Evolutionary conservation across 2,797 vertebrate genomes (phyloP), one percentile per base, ranked within the genome.

Genomic region (Mionectes olivaceus): DNA sequence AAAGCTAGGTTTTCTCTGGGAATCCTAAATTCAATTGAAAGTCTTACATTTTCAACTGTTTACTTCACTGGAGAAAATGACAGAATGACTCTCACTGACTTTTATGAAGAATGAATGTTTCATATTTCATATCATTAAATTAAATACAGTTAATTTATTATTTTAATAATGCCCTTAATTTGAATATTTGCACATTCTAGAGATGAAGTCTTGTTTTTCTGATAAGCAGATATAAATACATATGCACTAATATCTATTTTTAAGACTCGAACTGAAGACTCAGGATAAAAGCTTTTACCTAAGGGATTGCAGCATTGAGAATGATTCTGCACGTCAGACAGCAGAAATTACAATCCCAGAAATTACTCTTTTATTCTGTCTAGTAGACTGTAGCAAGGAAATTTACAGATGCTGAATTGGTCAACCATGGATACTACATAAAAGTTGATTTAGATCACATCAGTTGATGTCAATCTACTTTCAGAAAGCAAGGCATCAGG

Each of bases 251-350:
- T 39, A 70, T 9, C 35, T 68, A 64, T 28, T 88, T 94, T 68
- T 90, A 71, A 83, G 71, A 27, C 65, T 89, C 27, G 7, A n/a
- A 67, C 35, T 88, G 44, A 89, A 93, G 35, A 44, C 14, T 83
- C 60, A 57, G 24, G 19, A 79, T 71, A 90, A 94, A 94, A 82
- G n/a, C 19, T 89, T 91, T 94, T 70, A 55, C 53, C 37, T 68
- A 28, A 74, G 71, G 30, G 39, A 68, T 1, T 87, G 73, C 46
- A 44, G 63, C 43, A 59, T 16, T 79, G 56, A 93, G 60, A 81
- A 92, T 37, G 30, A 91, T 75, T 93, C 73, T 93, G 28, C 27
- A 43, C 22, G 30, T 87, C 83, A 92, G 59, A 63, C 24, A 83
- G 46, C 64, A 35, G 35, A 35, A 35, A 35, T 35, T 35, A 35